Conservation (phyloP, 92 coral and sea anemone genomes). For the Parazoanthus darwini region DNA sequence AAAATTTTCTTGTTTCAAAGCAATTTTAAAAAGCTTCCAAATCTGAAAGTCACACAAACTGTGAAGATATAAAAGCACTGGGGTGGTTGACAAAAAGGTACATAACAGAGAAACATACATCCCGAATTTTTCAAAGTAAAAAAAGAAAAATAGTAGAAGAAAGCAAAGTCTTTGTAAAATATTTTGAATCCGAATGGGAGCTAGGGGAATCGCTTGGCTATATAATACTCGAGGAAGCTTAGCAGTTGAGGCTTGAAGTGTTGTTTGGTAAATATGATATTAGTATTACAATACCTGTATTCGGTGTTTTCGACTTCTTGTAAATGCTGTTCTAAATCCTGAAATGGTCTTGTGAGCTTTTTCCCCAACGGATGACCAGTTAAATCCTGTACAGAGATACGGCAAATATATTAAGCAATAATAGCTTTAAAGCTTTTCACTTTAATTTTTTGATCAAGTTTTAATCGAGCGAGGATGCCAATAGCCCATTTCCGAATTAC, state of each 20-base stretch:
- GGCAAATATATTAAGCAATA: not conserved
- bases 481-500: too few species aligned
- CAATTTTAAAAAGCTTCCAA: too few species aligned
- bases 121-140: not conserved
- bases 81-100: too few species aligned
- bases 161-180: too few species aligned
- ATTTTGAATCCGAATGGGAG: not conserved
- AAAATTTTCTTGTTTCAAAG: too few species aligned
- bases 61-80: not conserved
- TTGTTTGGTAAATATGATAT: too few species aligned
- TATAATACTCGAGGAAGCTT: not conserved
- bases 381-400: constrained; percentile 57
- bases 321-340: constrained; percentile 77
- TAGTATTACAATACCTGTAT: constrained; percentile 50
- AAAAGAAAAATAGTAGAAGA: too few species aligned
- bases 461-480: too few species aligned
- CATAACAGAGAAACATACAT: not conserved
- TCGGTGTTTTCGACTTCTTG: constrained; percentile 78
- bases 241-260: not conserved
- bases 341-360: constrained; percentile 77
- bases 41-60: too few species aligned
- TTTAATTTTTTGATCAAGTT: too few species aligned
- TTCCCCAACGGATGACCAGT: constrained; percentile 94
- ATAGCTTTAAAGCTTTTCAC: too few species aligned
- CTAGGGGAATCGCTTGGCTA: not conserved